Evolutionary conservation across 2,888 invertebrate species (phyloP).

Genomic region (Agrilus mali): DNA sequence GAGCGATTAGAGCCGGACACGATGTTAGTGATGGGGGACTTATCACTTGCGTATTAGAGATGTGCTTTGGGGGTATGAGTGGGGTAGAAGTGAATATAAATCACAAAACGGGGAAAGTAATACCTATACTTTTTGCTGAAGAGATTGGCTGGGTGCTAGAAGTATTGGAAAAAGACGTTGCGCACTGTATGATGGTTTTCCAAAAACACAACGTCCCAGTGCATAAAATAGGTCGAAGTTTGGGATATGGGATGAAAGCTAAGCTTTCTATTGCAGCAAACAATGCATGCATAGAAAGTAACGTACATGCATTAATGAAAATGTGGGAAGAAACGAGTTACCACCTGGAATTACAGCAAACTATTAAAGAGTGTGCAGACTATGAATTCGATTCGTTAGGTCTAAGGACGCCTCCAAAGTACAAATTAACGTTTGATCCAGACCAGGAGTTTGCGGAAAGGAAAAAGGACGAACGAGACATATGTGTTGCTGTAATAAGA

Average conservation of each 20-base stretch:
- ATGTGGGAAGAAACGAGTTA: constrained; percentile 96
- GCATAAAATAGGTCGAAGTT: constrained; percentile 53
- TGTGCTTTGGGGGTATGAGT: constrained; percentile 88
- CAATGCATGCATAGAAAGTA: constrained; percentile 47
- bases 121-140: constrained; percentile 69
- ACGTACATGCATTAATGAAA: constrained; percentile 56
- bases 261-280: constrained; percentile 47
- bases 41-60: constrained; percentile 79
- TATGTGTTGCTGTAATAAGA: constrained; percentile 79
- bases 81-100: constrained; percentile 57
- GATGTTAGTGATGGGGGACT: constrained; percentile 96
- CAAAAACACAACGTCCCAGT: constrained; percentile 45
- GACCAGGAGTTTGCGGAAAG: constrained; percentile 36
- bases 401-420: constrained; percentile 57
- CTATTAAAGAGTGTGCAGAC: constrained; percentile 62
- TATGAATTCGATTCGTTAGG: constrained; percentile 65
- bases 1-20: constrained; percentile 70
- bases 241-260: constrained; percentile 54
- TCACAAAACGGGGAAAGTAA: constrained; percentile 40
- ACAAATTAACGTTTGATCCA: constrained; percentile 59
- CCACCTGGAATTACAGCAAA: constrained; percentile 74
- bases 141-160: constrained; percentile 81
- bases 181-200: constrained; percentile 49
- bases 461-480: constrained; percentile 14
- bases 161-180: constrained; percentile 42